Base-by-base conservation (phyloP, 2,113 vertebrate genomes). In the Platichthys flesus region DNA sequence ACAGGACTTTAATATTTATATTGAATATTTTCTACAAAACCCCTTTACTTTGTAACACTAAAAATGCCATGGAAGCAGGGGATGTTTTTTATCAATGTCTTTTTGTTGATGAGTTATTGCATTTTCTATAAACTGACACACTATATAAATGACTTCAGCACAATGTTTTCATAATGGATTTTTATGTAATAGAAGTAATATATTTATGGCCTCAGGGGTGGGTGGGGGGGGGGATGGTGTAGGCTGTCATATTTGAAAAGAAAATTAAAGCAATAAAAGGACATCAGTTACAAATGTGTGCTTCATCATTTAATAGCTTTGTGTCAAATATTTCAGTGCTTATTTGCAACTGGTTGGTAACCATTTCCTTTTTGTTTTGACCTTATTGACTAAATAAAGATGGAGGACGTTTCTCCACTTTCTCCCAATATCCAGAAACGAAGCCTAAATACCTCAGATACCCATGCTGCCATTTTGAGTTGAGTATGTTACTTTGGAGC, bases 101-200 rank as follows among this genome's bases (percentile, higher is more conserved):
- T 76, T 79, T 51, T 75, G 15, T 81, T 65, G n/a, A 70, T 77
- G 83, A 42, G 23, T 63, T 65, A 74, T 70, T 76, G 61, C 79
- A 69, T 90, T 89, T 91, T 85, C 90, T 89, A 78, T 85, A 71
- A 65, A 76, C 55, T 20, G n/a, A 74, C 66, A 78, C 79, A 67
- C 31, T 80, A 87, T 86, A 78, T 81, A 67, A 20, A 70, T 77
- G 14, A 65, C 28, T 81, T 73, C 35, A 71, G 70, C 62, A 71
- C 69, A 70, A 57, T 42, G 89, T 92, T 90, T 90, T 91, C 66
- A 89, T 78, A 83, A 74, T 78, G 70, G 59, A 79, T 84, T 86
- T 90, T 81, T 86, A 85, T 84, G 81, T 87, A 76, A 80, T 74
- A 89, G 52, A 90, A 88, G 64, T 93, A 93, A 93, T 92, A 92